A percentile compares a stretch with the other conserved stretches of the same genome.
Evolutionary conservation across 2,113 vertebrate genomes (phyloP).

Genomic region (Eretmochelys imbricata): DNA sequence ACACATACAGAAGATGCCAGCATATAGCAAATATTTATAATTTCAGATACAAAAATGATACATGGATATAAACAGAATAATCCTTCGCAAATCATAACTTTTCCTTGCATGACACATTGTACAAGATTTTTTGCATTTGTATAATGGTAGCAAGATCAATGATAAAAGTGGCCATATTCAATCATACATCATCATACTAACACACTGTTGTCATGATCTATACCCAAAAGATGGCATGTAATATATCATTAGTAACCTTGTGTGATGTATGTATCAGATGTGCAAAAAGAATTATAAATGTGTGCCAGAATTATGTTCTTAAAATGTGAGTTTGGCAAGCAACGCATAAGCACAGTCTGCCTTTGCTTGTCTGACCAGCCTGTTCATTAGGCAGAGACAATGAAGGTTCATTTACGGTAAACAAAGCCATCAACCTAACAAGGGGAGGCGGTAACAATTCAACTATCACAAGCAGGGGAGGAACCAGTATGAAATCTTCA

Average conservation of each 20-base stretch:
- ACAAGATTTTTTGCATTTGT: no score
- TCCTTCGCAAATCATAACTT: no score
- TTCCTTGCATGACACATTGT: no score
- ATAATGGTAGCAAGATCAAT: no score
- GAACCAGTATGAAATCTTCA: not conserved
- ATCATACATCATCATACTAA: no score
- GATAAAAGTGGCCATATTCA: no score
- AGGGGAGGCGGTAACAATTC: not conserved
- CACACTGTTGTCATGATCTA: not conserved
- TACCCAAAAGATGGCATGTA: not conserved
- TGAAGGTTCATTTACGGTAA: not conserved
- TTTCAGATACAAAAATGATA: no score
- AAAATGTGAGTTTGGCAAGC: not conserved
- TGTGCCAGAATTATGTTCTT: not conserved
- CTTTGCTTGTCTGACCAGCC: not conserved
- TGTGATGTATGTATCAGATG: not conserved
- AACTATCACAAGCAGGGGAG: not conserved
- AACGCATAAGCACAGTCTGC: not conserved
- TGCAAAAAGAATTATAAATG: not conserved
- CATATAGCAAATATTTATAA: no score
- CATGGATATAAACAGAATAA: no score
- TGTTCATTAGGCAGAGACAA: not conserved
- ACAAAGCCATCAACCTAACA: not conserved
- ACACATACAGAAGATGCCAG: no score
- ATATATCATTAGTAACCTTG: no score